Evolutionary conservation across 2,113 vertebrate genomes (phyloP).

Genomic region (Blennius ocellaris): DNA sequence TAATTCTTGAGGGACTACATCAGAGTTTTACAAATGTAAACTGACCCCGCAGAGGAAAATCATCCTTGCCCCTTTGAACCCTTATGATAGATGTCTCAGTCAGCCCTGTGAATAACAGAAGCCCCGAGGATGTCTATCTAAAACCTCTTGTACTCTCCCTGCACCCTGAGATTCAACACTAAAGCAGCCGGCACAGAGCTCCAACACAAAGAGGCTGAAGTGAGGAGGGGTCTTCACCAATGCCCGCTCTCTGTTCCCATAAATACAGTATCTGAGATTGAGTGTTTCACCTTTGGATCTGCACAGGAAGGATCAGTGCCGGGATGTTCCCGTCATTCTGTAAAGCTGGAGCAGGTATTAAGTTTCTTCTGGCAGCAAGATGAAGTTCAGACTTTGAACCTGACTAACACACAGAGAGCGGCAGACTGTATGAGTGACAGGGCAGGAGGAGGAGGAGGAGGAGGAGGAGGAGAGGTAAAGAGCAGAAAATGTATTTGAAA

Average conservation of each 20-base stretch:
- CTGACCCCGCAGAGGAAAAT: slow-evolving; percentile 48
- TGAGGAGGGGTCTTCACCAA: neutral
- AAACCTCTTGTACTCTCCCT: slow-evolving; percentile 53
- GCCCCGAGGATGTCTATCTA: slow-evolving; percentile 49
- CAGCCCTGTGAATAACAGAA: slow-evolving; percentile 48
- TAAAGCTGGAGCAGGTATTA: slow-evolving; percentile 54
- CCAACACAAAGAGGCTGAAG: slow-evolving; percentile 36
- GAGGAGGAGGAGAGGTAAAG: slow-evolving; percentile 35
- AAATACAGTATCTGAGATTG: slow-evolving; percentile 51
- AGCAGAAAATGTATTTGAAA: slow-evolving; percentile 52
- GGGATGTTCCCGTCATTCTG: slow-evolving; percentile 40
- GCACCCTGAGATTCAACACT: slow-evolving; percentile 52
- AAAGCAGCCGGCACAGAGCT: slow-evolving; percentile 26
- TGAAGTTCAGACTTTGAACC: slow-evolving; percentile 68
- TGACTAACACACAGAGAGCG: slow-evolving; percentile 40
- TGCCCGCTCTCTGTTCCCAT: slow-evolving; percentile 17
- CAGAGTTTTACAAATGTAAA: slow-evolving; percentile 59
- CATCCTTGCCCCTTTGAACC: slow-evolving; percentile 67
- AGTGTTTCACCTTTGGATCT: slow-evolving; percentile 46
- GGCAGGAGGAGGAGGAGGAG: slow-evolving; percentile 15
- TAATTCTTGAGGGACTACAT: slow-evolving; percentile 16
- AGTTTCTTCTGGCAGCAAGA: slow-evolving; percentile 62
- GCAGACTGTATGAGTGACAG: slow-evolving; percentile 53
- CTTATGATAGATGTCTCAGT: slow-evolving; percentile 52
- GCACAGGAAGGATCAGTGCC: slow-evolving; percentile 52